A percentile compares a stretch with the other conserved stretches of the same genome.
These are phyloP conservation scores for Anaspis maculata DNA, from an alignment of 2,888 invertebrate genomes.

Conservation along the genomic window DNA sequence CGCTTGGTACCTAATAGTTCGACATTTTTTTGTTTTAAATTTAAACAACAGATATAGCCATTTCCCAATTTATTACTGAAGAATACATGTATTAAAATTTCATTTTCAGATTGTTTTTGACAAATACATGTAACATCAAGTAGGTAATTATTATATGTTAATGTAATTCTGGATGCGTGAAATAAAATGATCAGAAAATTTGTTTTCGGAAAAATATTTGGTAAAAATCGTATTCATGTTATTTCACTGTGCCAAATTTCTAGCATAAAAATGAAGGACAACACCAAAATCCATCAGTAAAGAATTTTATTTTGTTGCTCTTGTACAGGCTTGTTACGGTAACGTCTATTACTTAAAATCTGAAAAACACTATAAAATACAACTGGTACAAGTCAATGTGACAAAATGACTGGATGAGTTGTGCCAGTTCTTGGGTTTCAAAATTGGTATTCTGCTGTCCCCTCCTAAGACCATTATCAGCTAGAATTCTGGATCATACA, in stretches of 20 bases:
- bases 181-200: too few species aligned
- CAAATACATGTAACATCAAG: slow-evolving; percentile 1
- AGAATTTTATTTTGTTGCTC: slow-evolving; percentile 14
- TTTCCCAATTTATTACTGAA: neutral
- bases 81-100: neutral
- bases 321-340: slow-evolving; percentile 13
- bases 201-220: too few species aligned
- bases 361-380: slow-evolving; percentile 5
- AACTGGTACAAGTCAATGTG: slow-evolving; percentile 8
- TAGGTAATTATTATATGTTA: neutral
- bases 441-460: slow-evolving; percentile 14
- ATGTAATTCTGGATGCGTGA: too few species aligned
- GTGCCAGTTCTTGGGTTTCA: slow-evolving; percentile 9
- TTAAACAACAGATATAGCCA: neutral
- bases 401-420: slow-evolving; percentile 4
- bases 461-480: slow-evolving; percentile 11
- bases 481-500: slow-evolving; percentile 11
- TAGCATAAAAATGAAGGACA: neutral
- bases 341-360: slow-evolving; percentile 8
- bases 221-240: too few species aligned
- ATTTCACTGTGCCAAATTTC: too few species aligned
- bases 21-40: too few species aligned
- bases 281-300: slow-evolving; percentile 1
- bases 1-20: too few species aligned
- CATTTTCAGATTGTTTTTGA: neutral